Evolutionary conservation across 2,113 vertebrate genomes (phyloP).

Genomic region (Prunella fulvescens): DNA sequence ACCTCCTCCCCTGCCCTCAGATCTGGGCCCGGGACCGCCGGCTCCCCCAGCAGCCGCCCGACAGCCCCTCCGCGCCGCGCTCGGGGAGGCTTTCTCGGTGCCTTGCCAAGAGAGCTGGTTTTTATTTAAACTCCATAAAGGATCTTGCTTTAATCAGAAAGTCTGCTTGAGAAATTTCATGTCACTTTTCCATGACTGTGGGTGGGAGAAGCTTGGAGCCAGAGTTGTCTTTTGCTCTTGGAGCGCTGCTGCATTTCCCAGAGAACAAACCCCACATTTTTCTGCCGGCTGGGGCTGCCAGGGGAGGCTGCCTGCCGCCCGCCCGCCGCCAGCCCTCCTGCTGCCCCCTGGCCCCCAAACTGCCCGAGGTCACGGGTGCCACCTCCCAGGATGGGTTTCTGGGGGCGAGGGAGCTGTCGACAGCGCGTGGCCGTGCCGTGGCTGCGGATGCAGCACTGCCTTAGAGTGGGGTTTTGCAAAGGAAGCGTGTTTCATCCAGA

Average conservation of each 20-base stretch:
- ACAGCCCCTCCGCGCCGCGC: conserved; percentile 37
- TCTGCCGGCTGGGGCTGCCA: conserved; percentile 11
- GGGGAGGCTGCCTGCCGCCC: not conserved
- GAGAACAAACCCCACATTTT: conserved; percentile 58
- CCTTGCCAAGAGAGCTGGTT: conserved; percentile 64
- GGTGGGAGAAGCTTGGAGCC: conserved; percentile 70
- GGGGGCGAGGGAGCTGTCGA: not conserved
- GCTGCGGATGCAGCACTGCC: not conserved
- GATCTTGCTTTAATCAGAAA: conserved; percentile 73
- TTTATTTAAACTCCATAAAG: conserved; percentile 68
- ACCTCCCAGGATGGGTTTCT: not conserved
- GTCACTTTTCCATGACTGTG: conserved; percentile 76
- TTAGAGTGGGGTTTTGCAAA: not conserved
- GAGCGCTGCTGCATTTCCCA: conserved; percentile 48
- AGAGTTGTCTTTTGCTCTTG: conserved; percentile 71
- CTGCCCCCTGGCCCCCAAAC: not conserved
- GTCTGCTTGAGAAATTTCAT: conserved; percentile 71
- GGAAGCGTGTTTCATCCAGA: rapidly evolving
- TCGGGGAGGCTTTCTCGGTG: conserved; percentile 14
- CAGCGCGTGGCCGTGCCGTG: rapidly evolving
- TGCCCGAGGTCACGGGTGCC: not conserved
- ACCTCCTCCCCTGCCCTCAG: conserved; percentile 24
- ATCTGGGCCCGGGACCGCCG: conserved; percentile 24
- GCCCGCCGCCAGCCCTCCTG: not conserved
- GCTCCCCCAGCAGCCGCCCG: conserved; percentile 7